A percentile compares a stretch with the other conserved stretches of the same genome.
Conservation (phyloP, 2,113 vertebrate species). For the Morone chrysops region DNA sequence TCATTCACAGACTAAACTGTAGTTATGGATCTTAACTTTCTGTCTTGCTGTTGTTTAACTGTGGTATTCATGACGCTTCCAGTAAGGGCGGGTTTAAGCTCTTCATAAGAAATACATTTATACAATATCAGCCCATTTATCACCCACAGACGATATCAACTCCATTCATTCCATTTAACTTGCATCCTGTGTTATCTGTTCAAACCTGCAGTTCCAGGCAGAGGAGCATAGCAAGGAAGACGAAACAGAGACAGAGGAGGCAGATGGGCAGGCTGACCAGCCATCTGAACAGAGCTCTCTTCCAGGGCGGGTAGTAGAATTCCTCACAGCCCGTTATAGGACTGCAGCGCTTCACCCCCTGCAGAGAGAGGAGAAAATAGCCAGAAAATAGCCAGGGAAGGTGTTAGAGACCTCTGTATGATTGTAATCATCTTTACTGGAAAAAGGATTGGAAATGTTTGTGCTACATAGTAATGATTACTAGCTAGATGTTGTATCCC, state of each 20-base stretch:
- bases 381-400: neutral
- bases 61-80: neutral
- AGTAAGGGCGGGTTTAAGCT: neutral
- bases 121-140: neutral
- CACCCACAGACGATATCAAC: neutral
- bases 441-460: neutral
- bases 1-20: neutral
- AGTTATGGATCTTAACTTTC: neutral
- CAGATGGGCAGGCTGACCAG: constrained; percentile 95
- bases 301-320: constrained; percentile 96
- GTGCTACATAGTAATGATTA: neutral
- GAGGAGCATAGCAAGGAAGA: constrained; percentile 95
- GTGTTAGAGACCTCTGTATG: neutral
- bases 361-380: constrained; percentile 8
- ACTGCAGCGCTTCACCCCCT: constrained; percentile 94
- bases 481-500: neutral
- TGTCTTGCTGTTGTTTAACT: neutral
- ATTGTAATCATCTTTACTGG: neutral
- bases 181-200: neutral
- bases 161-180: neutral
- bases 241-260: constrained; percentile 90
- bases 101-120: neutral
- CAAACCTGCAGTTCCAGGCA: constrained; percentile 96
- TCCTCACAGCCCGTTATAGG: constrained; percentile 94
- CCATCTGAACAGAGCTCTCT: constrained; percentile 92